Percentiles rank a stretch among this genome's conserved stretches.
Conservation (phyloP, 2,888 invertebrate species). For the Caenorhabditis sp. region DNA sequence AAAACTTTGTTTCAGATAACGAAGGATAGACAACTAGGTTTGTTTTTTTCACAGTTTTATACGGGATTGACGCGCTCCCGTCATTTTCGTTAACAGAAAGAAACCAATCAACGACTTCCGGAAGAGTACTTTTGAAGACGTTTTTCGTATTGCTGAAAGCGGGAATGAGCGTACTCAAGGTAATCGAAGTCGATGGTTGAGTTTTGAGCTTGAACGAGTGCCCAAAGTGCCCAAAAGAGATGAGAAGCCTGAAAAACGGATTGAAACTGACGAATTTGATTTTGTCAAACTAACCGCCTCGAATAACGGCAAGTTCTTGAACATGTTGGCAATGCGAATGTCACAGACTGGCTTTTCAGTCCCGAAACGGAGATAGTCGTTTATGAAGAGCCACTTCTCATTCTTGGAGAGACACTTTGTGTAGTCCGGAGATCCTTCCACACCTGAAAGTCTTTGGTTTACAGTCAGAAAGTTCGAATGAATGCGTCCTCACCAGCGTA, state of each 20-base stretch:
- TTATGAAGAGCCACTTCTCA: constrained; percentile 67
- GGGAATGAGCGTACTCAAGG: constrained; percentile 60
- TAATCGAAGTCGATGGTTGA: constrained; percentile 77
- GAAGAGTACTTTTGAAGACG: constrained; percentile 36
- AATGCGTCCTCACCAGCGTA: constrained; percentile 91
- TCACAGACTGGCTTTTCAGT: constrained; percentile 14
- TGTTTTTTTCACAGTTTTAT: not conserved
- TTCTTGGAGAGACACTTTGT: constrained; percentile 65
- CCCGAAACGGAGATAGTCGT: constrained; percentile 65
- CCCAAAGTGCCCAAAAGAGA: constrained; percentile 78
- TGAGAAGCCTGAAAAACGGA: constrained; percentile 77
- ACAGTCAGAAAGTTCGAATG: too few species aligned
- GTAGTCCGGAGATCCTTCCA: constrained; percentile 75
- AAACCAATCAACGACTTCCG: not conserved
- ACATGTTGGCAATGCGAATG: constrained; percentile 22
- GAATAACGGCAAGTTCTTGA: constrained; percentile 66
- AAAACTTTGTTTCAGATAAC: not conserved
- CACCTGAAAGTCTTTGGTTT: constrained; percentile 70
- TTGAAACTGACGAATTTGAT: not conserved
- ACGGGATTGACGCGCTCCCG: too few species aligned
- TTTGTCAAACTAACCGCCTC: constrained; percentile 68
- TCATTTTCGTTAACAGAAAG: not conserved
- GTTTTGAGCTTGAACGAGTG: constrained; percentile 74
- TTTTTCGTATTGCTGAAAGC: constrained; percentile 55
- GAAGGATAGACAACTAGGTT: not conserved